These are phyloP conservation scores for Bolinopsis microptera DNA, from an alignment of 37 sponge, comb jelly and placozoan species.

Conservation along the genomic window DNA sequence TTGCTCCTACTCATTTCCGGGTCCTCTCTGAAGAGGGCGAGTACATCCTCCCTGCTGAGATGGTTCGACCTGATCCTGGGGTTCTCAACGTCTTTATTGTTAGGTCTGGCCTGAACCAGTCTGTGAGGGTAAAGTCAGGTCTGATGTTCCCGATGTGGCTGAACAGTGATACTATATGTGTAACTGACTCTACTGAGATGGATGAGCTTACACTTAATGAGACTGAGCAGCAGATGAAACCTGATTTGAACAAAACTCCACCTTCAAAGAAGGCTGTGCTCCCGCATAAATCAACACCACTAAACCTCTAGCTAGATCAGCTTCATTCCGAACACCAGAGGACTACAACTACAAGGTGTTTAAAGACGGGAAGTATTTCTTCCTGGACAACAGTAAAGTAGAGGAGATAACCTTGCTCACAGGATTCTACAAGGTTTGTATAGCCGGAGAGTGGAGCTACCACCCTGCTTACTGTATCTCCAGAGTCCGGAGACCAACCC, in stretches of 20 bases:
- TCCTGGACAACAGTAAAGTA: not conserved
- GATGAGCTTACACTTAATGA: not conserved
- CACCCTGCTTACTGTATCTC: slow-evolving; percentile 26
- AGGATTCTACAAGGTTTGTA: not conserved
- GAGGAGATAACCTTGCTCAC: not conserved
- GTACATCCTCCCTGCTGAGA: slow-evolving; percentile 10
- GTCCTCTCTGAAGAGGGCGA: not conserved
- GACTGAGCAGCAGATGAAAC: not conserved
- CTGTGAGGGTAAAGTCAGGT: not conserved
- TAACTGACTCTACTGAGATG: not conserved
- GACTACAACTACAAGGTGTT: not conserved
- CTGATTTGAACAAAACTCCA: not conserved
- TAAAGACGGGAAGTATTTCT: not conserved
- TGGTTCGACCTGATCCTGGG: not conserved
- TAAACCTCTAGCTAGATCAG: not conserved
- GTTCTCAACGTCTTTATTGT: not conserved
- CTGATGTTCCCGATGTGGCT: not conserved
- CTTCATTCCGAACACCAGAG: not conserved
- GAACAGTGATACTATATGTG: not conserved
- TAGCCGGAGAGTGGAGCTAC: not conserved
- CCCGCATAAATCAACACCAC: not conserved
- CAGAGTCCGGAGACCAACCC: not conserved
- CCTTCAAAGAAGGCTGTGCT: not conserved
- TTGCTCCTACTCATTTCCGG: slow-evolving; percentile 26
- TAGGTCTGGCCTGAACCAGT: not conserved